Base-by-base conservation (phyloP, 2,888 invertebrate species). In the Mimas tiliae region DNA sequence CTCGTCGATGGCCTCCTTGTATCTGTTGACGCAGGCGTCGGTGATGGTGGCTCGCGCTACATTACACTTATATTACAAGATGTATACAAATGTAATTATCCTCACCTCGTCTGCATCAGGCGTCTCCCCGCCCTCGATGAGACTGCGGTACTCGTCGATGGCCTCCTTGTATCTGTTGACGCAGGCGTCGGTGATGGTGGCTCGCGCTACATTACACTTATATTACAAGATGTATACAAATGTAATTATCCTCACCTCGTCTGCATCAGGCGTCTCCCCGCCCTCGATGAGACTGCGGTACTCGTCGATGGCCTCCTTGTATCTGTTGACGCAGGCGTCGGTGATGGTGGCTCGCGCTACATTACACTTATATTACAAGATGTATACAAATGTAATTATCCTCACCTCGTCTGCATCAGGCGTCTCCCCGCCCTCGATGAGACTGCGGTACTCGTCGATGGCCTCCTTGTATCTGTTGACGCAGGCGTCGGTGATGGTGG, bases 1-100 rank as follows among this genome's bases (percentile, higher is more conserved):
- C 78, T 97, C 97, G 83, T 97, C 97, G 79, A 97, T 96, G 63
- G 97, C 96, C 87, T 98, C 97, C 85, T 86, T 85, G 84, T 88
- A 89, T 11, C 88, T 96, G 83, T 97, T 96, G 65, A 98, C 98
- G 75, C 99, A 96, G 83, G 96, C 95, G 92, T 99, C 99, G 69
- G 99, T 96, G 73, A 99, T 95, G 67, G 98, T 98, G 71, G 97
- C 97, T n/a, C n/a, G n/a, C n/a, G n/a, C n/a, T n/a, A n/a, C n/a
- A n/a, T n/a, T n/a, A n/a, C n/a, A n/a, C n/a, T n/a, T n/a, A n/a
- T n/a, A n/a, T n/a, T n/a, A n/a, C n/a, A n/a, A n/a, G n/a, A n/a
- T n/a, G n/a, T n/a, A n/a, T n/a, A n/a, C n/a, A n/a, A n/a, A n/a
- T n/a, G n/a, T n/a, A n/a, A n/a, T n/a, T n/a, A n/a, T n/a, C n/a